Base-by-base conservation (phyloP, 53 echinoderm and acorn worm species). In the Holothuria leucospilota region DNA sequence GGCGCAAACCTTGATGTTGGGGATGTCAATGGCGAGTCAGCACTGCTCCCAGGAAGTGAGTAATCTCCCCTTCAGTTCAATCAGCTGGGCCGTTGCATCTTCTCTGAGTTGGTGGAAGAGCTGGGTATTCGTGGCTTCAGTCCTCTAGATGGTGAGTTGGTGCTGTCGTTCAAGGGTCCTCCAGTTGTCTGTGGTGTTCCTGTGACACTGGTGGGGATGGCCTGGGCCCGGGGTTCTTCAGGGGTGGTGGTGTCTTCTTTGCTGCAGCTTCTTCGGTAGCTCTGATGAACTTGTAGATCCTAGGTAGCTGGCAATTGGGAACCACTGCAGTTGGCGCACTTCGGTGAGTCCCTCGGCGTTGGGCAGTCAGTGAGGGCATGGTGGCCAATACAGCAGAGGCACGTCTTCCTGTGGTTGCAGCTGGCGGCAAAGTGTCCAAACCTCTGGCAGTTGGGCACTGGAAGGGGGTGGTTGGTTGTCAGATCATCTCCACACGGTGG, bases 281-380 rank as follows among this genome's bases (percentile, higher is more conserved):
- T 4, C 56, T 16, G 56, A 18, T 59, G 63, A 21, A 81, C 15
- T 14, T 13, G 52, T 51, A 10, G 12, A 83, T 1, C 84, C 84
- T 1, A 8, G 20, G 84, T 83, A 83, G 52, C 67, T 83, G 29
- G 84, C 68, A 1, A 66, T 46, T 51, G 67, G 84, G 0, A 3
- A 5, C n/a, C 67, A 13, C 8, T 12, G 24, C 84, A 83, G 82
- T 83, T 83, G 39, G 84, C 82, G 21, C 82, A 81, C 29, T 81
- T 27, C 21, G 63, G 82, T 61, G 14, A 2, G 15, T 65, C 83
- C 20, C 66, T 28, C 13, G 67, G 83, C 1, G 23, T 63, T 9
- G 83, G 63, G 49, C 83, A 83, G 13, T 67, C 51, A 8, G 41
- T 27, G 4, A 66, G 67, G 46, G 38, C 13, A 63, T 83, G 83